A percentile compares a stretch with the other conserved stretches of the same genome.
These are phyloP conservation scores for Pantala flavescens DNA, from an alignment of 1,140 invertebrate genomes.

Conservation along the genomic window DNA sequence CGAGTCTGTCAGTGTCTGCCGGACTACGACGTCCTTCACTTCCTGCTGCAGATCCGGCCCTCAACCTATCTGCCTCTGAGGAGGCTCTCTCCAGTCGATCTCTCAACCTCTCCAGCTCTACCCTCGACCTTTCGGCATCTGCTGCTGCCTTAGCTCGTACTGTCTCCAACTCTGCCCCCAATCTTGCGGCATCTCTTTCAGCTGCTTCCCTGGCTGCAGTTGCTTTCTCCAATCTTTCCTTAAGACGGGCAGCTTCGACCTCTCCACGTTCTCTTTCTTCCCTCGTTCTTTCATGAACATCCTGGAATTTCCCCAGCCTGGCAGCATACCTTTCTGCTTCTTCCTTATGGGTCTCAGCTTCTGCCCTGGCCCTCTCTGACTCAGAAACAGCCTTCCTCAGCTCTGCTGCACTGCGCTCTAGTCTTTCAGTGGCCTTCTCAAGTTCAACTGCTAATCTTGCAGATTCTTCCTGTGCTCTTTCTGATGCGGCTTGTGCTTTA, in stretches of 20 bases:
- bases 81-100: slow-evolving; percentile 29
- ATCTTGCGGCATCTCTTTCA: slow-evolving; percentile 51
- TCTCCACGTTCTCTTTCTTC: slow-evolving; percentile 69
- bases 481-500: slow-evolving; percentile 70
- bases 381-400: slow-evolving; percentile 69
- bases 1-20: not conserved
- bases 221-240: slow-evolving; percentile 71
- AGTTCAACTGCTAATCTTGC: slow-evolving; percentile 74
- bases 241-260: slow-evolving; percentile 70
- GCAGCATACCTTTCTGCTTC: slow-evolving; percentile 63
- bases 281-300: slow-evolving; percentile 58
- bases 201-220: slow-evolving; percentile 58
- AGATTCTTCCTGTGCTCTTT: slow-evolving; percentile 81
- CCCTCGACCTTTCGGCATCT: slow-evolving; percentile 68
- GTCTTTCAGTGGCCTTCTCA: slow-evolving; percentile 83
- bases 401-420: slow-evolving; percentile 72
- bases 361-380: slow-evolving; percentile 53
- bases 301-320: slow-evolving; percentile 66
- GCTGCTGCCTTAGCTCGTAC: slow-evolving; percentile 77
- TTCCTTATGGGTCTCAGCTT: slow-evolving; percentile 44
- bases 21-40: not conserved
- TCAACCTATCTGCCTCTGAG: slow-evolving; percentile 28
- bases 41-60: not conserved
- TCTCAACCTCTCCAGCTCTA: slow-evolving; percentile 38
- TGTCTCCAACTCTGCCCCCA: slow-evolving; percentile 60